Conservation (phyloP, 64 coral and sea anemone species). For the Trachythela sp. region DNA sequence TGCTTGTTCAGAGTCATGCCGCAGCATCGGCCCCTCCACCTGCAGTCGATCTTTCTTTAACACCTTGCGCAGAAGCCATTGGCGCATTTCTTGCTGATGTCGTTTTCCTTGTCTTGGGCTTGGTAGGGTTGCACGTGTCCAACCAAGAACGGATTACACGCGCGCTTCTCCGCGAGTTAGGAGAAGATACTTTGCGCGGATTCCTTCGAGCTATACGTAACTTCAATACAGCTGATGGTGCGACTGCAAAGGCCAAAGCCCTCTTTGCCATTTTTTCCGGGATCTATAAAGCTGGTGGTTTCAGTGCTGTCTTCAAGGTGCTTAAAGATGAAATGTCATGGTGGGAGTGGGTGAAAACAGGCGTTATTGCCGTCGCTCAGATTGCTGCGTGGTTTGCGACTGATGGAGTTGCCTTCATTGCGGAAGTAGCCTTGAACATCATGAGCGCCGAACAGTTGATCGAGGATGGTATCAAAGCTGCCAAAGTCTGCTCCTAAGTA, state of each 20-base stretch:
- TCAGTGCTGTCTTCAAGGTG: conserved; percentile 27
- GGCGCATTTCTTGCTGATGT: not conserved
- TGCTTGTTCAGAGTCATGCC: not conserved
- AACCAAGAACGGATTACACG: conserved; percentile 21
- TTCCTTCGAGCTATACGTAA: not conserved
- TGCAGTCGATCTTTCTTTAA: not conserved
- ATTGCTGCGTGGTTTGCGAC: conserved; percentile 19
- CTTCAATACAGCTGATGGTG: conserved; percentile 22
- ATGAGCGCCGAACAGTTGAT: conserved; percentile 22
- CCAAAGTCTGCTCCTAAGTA: not conserved
- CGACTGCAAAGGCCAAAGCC: conserved; percentile 6
- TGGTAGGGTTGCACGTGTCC: not conserved
- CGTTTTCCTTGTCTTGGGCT: not conserved
- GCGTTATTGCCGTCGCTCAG: conserved; percentile 33
- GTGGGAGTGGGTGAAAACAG: conserved; percentile 29
- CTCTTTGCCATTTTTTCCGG: conserved; percentile 3
- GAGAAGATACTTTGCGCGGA: not conserved
- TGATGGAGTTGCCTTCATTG: conserved; percentile 35
- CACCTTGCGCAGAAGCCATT: conserved; percentile 31
- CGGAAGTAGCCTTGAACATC: conserved; percentile 33
- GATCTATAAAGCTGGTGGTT: conserved; percentile 25
- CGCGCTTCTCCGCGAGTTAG: not conserved
- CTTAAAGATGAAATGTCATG: conserved; percentile 40
- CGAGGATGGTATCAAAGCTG: conserved; percentile 7
- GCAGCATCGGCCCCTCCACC: not conserved